Percentiles rank a stretch among this genome's conserved stretches.
Evolutionary conservation across 1,140 invertebrate genomes (phyloP).

Genomic region (Augochlora pura): DNA sequence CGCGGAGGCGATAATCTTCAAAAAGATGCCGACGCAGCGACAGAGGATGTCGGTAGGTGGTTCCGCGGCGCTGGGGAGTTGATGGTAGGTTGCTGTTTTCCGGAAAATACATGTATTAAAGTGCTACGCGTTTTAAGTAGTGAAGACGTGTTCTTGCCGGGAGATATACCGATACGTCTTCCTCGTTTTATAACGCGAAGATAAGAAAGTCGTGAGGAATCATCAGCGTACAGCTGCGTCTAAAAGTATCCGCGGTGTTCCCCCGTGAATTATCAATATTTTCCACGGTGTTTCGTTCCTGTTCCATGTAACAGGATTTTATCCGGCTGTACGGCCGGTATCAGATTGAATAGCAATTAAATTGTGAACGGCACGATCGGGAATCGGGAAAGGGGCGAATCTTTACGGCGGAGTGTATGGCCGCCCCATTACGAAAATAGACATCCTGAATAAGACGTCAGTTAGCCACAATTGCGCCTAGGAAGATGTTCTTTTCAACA

Average conservation of each 20-base stretch:
- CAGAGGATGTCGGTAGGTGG: constrained; percentile 5
- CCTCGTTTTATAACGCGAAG: constrained; percentile 2
- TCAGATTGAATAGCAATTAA: no score
- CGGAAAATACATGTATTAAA: constrained; percentile 6
- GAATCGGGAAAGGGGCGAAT: no score
- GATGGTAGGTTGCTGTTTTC: constrained; percentile 5
- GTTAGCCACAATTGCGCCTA: no score
- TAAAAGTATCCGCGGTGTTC: neutral
- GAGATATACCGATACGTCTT: constrained; percentile 6
- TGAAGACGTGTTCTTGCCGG: constrained; percentile 3
- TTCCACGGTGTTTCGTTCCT: no score
- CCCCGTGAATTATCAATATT: neutral
- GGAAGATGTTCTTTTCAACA: no score
- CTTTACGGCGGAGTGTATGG: no score
- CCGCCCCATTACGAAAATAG: no score
- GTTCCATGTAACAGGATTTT: no score
- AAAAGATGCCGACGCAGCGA: constrained; percentile 1
- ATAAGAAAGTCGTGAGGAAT: constrained; percentile 6
- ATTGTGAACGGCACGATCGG: no score
- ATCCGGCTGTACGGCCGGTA: no score
- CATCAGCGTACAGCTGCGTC: neutral
- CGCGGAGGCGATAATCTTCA: constrained; percentile 5
- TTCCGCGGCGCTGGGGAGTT: neutral
- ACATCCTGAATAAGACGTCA: no score
- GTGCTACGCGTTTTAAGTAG: neutral